Evolutionary conservation across 2,113 vertebrate genomes (phyloP).

Genomic region (Gasterosteus nipponicus): DNA sequence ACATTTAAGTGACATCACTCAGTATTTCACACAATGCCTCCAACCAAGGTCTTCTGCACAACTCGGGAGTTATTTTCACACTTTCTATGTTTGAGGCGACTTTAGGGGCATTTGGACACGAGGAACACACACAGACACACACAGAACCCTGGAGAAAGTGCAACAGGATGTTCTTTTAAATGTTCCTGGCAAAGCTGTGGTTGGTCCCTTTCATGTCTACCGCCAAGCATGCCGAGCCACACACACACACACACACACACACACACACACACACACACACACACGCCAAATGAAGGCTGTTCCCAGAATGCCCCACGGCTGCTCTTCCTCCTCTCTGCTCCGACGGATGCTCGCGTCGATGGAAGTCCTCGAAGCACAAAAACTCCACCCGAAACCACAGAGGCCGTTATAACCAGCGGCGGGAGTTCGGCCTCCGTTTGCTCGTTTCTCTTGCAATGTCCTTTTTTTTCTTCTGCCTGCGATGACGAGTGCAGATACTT

Average conservation of each 20-base stretch:
- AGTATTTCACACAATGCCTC: no score
- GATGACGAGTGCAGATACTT: conserved; percentile 14
- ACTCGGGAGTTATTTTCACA: no score
- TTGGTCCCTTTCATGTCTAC: conserved; percentile 60
- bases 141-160: conserved; percentile 49
- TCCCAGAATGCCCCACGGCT: conserved; percentile 47
- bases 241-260: conserved; percentile 29
- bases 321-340: conserved; percentile 34
- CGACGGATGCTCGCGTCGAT: conserved; percentile 18
- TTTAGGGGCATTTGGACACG: background rate
- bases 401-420: conserved; percentile 31
- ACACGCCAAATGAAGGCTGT: conserved; percentile 58
- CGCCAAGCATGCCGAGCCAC: conserved; percentile 39
- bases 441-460: conserved; percentile 29
- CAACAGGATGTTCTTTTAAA: conserved; percentile 55
- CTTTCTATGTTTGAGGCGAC: background rate
- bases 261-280: conserved; percentile 40
- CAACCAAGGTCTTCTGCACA: no score
- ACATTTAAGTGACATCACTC: no score
- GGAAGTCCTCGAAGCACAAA: conserved; percentile 35
- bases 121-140: conserved; percentile 1
- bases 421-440: conserved; percentile 15
- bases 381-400: conserved; percentile 57
- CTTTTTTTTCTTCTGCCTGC: conserved; percentile 11
- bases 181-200: conserved; percentile 67